These are phyloP conservation scores for Drosophila jambulina DNA, from an alignment of 1,140 invertebrate species.

Conservation along the genomic window DNA sequence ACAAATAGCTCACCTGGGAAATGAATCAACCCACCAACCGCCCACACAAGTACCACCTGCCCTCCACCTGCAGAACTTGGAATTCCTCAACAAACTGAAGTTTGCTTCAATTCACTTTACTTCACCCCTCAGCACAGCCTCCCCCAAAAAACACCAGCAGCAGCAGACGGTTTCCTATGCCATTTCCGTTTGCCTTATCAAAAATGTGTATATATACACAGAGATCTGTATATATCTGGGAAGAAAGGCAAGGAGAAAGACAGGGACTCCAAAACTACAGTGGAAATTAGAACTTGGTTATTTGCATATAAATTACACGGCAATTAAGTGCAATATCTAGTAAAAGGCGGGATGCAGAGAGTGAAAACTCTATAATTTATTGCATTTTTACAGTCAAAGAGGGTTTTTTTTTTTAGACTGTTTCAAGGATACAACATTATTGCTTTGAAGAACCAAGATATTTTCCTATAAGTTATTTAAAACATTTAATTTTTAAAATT, in stretches of 20 bases:
- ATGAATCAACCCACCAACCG: slow-evolving; percentile 11
- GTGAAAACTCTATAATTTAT: neutral
- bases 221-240: slow-evolving; percentile 26
- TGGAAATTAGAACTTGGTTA: slow-evolving; percentile 21
- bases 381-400: neutral
- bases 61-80: slow-evolving; percentile 39
- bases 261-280: slow-evolving; percentile 25
- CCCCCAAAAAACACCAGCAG: slow-evolving; percentile 12
- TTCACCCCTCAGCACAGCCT: slow-evolving; percentile 61
- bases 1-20: slow-evolving; percentile 35
- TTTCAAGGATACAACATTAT: neutral
- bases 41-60: slow-evolving; percentile 17
- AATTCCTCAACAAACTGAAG: slow-evolving; percentile 61
- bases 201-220: slow-evolving; percentile 65
- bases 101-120: slow-evolving; percentile 77
- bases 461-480: neutral
- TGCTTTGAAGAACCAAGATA: too few relatives aligned
- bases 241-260: slow-evolving; percentile 12
- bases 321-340: slow-evolving; percentile 1
- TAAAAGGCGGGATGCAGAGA: neutral
- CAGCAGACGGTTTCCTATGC: slow-evolving; percentile 62
- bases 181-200: slow-evolving; percentile 82
- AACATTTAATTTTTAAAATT: neutral
- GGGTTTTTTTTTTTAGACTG: neutral
- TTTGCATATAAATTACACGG: slow-evolving; percentile 3